Conservation (phyloP, 1,140 invertebrate genomes). For the Meloidogyne chitwoodi region DNA sequence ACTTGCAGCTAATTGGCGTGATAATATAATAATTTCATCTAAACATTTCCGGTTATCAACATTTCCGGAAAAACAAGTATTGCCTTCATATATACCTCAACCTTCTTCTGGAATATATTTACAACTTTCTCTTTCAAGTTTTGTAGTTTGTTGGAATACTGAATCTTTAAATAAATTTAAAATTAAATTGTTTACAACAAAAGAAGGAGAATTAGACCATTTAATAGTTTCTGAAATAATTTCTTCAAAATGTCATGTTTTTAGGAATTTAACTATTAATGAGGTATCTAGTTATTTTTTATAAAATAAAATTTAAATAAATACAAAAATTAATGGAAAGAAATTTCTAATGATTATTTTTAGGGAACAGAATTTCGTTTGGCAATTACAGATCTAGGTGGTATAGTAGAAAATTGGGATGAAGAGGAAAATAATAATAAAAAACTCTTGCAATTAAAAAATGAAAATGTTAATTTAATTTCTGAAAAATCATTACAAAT, state of each 20-base stretch:
- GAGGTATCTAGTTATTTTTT: background rate
- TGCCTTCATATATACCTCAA: slow-evolving; percentile 8
- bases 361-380: background rate
- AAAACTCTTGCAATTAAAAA: background rate
- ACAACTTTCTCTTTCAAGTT: slow-evolving; percentile 26
- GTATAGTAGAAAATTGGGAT: background rate
- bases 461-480: background rate
- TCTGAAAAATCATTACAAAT: background rate
- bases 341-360: too few relatives aligned
- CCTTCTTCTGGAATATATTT: slow-evolving; percentile 6
- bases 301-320: too few relatives aligned
- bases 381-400: background rate
- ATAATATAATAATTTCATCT: slow-evolving; percentile 35
- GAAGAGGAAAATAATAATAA: background rate
- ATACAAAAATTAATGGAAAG: too few relatives aligned
- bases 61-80: background rate
- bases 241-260: background rate
- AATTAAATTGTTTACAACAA: background rate
- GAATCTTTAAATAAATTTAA: slow-evolving; percentile 4
- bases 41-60: slow-evolving; percentile 32
- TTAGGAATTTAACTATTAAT: background rate
- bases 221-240: background rate
- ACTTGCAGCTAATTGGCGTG: slow-evolving; percentile 41
- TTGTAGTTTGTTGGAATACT: slow-evolving; percentile 21
- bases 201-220: background rate